Evolutionary conservation across 2,888 invertebrate species (phyloP).

Genomic region (Octonoba sinensis): DNA sequence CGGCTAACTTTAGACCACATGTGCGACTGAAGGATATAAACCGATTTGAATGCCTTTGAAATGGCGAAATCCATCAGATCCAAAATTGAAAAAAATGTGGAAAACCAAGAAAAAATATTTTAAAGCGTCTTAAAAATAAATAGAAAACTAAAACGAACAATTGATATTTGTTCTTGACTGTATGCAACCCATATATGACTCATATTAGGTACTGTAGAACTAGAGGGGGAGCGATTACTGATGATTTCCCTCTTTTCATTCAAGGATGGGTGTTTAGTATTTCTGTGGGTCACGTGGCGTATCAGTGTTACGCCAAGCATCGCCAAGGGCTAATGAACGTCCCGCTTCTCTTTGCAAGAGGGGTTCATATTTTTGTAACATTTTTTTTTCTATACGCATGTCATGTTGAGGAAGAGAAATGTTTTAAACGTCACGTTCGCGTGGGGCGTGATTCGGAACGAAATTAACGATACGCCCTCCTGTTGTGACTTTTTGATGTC

Average conservation of each 20-base stretch:
- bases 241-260: constrained; percentile 9
- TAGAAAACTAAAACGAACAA: not conserved
- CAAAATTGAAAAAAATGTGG: too few relatives aligned
- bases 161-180: constrained; percentile 37
- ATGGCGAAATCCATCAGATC: too few relatives aligned
- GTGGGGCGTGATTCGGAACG: constrained; percentile 40
- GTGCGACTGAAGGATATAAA: too few relatives aligned
- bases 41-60: too few relatives aligned
- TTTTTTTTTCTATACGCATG: not conserved
- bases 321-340: constrained; percentile 50
- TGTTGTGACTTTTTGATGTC: constrained; percentile 55
- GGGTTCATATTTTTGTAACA: constrained; percentile 32
- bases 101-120: too few relatives aligned
- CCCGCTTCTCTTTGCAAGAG: constrained; percentile 28
- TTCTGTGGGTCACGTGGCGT: constrained; percentile 33
- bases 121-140: too few relatives aligned
- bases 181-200: constrained; percentile 46
- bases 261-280: too few relatives aligned
- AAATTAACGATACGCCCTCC: constrained; percentile 34
- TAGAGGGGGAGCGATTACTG: constrained; percentile 26
- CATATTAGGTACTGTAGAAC: constrained; percentile 42
- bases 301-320: constrained; percentile 18
- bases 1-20: too few relatives aligned
- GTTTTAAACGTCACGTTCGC: constrained; percentile 58
- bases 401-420: constrained; percentile 26